Conservation (phyloP, 1,140 invertebrate species). For the Spodoptera litura region DNA sequence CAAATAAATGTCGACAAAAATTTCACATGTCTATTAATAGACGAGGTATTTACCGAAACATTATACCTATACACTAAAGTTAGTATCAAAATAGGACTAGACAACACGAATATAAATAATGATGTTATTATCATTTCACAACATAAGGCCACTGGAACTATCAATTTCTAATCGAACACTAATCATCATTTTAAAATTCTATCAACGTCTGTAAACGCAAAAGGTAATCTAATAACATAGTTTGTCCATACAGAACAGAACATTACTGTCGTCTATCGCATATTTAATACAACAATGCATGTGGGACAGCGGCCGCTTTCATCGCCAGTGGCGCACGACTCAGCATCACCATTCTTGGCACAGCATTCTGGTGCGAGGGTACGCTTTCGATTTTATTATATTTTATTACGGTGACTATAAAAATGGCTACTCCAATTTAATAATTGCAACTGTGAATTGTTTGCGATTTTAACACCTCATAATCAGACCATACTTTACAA, state of each 20-base stretch:
- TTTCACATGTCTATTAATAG: too few relatives aligned
- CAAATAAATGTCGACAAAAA: too few relatives aligned
- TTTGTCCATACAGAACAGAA: conserved; percentile 49
- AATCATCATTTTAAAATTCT: conserved; percentile 48
- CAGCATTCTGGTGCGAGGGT: conserved; percentile 52
- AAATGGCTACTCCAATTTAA: conserved; percentile 11
- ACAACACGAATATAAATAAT: background rate
- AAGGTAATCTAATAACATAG: conserved; percentile 53
- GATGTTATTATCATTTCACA: conserved; percentile 29
- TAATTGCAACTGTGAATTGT: background rate
- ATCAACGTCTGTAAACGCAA: conserved; percentile 31
- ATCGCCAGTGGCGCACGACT: conserved; percentile 63
- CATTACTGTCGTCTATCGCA: conserved; percentile 54
- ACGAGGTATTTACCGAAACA: too few relatives aligned
- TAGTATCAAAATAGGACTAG: background rate
- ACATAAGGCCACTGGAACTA: conserved; percentile 1
- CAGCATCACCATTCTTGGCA: conserved; percentile 63
- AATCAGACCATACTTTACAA: background rate
- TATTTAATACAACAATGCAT: conserved; percentile 69
- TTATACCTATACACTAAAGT: too few relatives aligned
- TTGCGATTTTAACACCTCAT: too few relatives aligned
- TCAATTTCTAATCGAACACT: conserved; percentile 41
- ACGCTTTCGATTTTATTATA: conserved; percentile 56
- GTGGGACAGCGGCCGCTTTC: conserved; percentile 72
- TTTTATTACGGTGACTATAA: conserved; percentile 30